Evolutionary conservation across 2,888 invertebrate species (phyloP), one percentile per base, ranked within the genome.

Genomic region (Mythimna impura): DNA sequence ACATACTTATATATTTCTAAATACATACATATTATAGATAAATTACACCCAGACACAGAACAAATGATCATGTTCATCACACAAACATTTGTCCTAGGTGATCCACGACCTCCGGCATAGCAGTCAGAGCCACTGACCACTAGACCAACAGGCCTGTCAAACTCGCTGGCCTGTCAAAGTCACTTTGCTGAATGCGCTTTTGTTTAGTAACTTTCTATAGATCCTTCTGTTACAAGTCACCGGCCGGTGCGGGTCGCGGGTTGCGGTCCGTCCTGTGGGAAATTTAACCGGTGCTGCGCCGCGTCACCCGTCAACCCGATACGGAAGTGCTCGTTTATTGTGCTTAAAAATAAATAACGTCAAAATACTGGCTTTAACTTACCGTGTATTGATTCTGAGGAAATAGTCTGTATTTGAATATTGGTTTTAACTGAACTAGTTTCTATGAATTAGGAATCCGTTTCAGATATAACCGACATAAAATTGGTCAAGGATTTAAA

Each of bases 261-360:
- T 71, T 77, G 76, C 71, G 79, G 82, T 80, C 63, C 76, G 85
- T 85, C 91, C 91, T 69, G 71, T 82, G 91, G 91, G 91, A 91
- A 91, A 91, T 91, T 90, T 90, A 88, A 78, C 87, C 81, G 81
- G 76, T 78, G 77, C 62, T 72, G 75, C 61, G 80, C 75, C 75
- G 76, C 81, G 78, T 82, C 82, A 79, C 73, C 84, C 86, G 88
- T 89, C 88, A 86, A 85, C 76, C 74, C 76, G 79, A 67, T 72
- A 73, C 73, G n/a, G 69, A 76, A 71, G 64, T 71, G 78, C 76
- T 75, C 75, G 84, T 82, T 83, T 83, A 82, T 83, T 85, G 81
- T 82, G 82, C 78, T 84, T 85, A 81, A 82, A 87, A 86, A 83
- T 81, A 84, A 84, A 79, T 76, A 58, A 71, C 67, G n/a, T 67